Conservation (phyloP, 2,888 invertebrate genomes). For the Cantharis nigra region DNA sequence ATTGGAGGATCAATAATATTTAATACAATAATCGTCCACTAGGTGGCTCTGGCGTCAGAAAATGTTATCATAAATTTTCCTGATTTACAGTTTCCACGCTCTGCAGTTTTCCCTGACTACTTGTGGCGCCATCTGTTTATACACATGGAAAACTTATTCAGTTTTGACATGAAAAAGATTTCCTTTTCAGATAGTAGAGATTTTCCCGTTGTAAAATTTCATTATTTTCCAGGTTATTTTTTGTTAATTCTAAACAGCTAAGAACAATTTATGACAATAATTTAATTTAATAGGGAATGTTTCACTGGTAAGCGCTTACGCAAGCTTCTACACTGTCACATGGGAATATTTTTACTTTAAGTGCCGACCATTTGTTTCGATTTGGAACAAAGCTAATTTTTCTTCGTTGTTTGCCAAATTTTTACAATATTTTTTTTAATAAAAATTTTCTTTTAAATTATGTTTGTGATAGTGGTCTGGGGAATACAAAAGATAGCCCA, state of each 20-base stretch:
- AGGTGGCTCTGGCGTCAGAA: background rate
- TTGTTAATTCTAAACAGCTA: background rate
- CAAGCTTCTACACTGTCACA: background rate
- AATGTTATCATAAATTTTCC: background rate
- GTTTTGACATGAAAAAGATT: background rate
- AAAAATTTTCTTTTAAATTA: too few relatives aligned
- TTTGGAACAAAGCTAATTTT: background rate
- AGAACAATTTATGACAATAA: background rate
- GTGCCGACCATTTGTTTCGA: background rate
- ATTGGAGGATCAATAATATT: background rate
- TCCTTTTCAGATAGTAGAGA: background rate
- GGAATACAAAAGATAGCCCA: too few relatives aligned
- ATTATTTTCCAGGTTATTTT: background rate
- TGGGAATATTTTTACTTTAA: background rate
- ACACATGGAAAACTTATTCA: background rate
- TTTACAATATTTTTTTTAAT: too few relatives aligned
- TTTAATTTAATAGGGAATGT: background rate
- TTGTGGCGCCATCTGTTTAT: background rate
- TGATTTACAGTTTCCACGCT: background rate
- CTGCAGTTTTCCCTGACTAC: background rate
- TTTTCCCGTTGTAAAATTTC: background rate
- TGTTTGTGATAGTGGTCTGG: too few relatives aligned
- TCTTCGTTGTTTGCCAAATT: background rate
- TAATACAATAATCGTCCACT: background rate
- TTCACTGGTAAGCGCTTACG: background rate